These are phyloP conservation scores for Synergus gifuensis DNA, from an alignment of 2,888 invertebrate species.

Conservation along the genomic window DNA sequence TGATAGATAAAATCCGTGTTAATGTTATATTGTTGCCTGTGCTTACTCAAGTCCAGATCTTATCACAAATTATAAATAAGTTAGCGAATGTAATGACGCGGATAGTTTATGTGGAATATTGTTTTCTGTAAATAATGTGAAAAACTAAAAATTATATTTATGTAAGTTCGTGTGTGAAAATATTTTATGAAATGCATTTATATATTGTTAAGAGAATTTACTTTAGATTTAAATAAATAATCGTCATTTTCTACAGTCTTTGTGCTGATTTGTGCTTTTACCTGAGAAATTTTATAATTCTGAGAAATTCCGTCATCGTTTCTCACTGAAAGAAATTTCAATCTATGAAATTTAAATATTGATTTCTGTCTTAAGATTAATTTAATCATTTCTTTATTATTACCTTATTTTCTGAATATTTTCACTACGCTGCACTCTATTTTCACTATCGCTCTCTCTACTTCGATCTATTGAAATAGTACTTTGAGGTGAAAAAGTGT, in stretches of 20 bases:
- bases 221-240: slow-evolving; percentile 29
- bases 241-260: neutral
- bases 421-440: slow-evolving; percentile 2
- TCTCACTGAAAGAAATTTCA: slow-evolving; percentile 19
- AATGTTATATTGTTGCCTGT: slow-evolving; percentile 5
- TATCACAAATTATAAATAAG: slow-evolving; percentile 17
- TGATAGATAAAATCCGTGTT: neutral
- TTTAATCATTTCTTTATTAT: neutral
- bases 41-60: neutral
- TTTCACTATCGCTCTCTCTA: neutral
- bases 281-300: neutral
- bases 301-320: neutral
- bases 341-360: neutral
- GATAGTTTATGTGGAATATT: slow-evolving; percentile 17
- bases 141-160: slow-evolving; percentile 27
- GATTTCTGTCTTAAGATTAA: neutral
- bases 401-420: neutral
- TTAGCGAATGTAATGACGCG: neutral
- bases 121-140: slow-evolving; percentile 29
- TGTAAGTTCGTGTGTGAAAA: neutral
- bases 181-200: neutral
- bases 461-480: neutral
- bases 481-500: slow-evolving; percentile 46
- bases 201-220: neutral
- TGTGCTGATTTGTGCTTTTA: neutral